Conservation (phyloP, 2,113 vertebrate genomes). For the Panurus biarmicus region DNA sequence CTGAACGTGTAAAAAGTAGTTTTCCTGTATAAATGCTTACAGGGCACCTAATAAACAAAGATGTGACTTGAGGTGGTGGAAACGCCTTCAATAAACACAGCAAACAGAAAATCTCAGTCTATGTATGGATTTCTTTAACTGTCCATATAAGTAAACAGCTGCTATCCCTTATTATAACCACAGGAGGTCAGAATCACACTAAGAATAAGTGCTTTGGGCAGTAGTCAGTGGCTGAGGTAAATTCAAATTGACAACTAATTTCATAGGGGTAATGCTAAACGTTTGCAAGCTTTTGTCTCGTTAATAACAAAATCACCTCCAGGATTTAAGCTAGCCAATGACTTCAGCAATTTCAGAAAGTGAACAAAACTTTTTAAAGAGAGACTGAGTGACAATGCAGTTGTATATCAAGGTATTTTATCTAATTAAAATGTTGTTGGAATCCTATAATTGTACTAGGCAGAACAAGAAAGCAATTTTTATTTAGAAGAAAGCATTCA, state of each 20-base stretch:
- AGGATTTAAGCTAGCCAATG: not conserved
- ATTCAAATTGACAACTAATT: not conserved
- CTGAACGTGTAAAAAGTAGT: not conserved
- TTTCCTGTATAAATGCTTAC: not conserved
- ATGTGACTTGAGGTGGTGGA: not conserved
- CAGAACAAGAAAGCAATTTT: not conserved
- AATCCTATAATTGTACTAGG: not conserved
- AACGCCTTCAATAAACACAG: not conserved
- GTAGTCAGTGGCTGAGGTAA: not conserved
- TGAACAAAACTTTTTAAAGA: not conserved
- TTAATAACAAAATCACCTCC: not conserved
- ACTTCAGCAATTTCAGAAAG: not conserved
- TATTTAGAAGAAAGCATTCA: not conserved
- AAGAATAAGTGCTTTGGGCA: not conserved
- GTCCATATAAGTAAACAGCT: not conserved
- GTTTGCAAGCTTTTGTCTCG: not conserved
- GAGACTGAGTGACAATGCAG: not conserved
- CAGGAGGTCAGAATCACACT: conserved; percentile 55
- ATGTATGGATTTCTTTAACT: not conserved
- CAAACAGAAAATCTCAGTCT: not conserved
- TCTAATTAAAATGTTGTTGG: not conserved
- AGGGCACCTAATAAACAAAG: not conserved
- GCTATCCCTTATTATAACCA: conserved; percentile 14
- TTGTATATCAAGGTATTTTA: not conserved
- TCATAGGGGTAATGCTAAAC: not conserved